A percentile compares a stretch with the other conserved stretches of the same genome.
Conservation (phyloP, 2,797 vertebrate genomes). For the Microchirus variegatus region DNA sequence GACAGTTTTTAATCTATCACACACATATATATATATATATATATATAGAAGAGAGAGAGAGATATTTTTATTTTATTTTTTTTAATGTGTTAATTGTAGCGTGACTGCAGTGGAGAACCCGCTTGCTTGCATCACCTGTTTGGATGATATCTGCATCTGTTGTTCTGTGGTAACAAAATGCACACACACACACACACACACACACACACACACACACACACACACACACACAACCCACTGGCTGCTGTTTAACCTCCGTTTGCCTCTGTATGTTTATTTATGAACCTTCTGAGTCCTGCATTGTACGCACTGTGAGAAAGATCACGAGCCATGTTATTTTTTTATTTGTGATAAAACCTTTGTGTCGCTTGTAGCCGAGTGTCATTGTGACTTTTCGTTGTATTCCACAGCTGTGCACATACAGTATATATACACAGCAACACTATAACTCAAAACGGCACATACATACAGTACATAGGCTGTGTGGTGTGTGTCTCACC, state of each 20-base stretch:
- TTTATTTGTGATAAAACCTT: neutral
- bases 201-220: neutral
- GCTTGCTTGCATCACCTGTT: neutral
- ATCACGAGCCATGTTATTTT: neutral
- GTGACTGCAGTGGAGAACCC: constrained; percentile 5
- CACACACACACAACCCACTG: neutral
- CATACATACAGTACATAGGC: constrained; percentile 1
- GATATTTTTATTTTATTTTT: too few species aligned
- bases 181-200: neutral
- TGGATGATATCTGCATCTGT: constrained; percentile 9
- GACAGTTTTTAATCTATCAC: too few species aligned
- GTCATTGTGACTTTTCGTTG: neutral
- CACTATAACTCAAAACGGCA: constrained; percentile 14
- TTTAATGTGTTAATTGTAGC: neutral
- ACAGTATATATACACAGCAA: neutral
- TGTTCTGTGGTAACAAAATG: constrained; percentile 14
- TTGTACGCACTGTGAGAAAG: neutral
- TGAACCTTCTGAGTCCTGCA: neutral
- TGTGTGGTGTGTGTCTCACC: constrained; percentile 34
- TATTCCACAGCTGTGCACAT: neutral
- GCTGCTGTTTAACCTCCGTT: neutral
- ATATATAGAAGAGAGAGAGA: too few species aligned
- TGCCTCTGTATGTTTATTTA: neutral
- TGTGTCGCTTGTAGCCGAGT: neutral
- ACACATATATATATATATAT: too few species aligned